Base-by-base conservation (phyloP, 2,888 invertebrate genomes). In the Metallyticus violacea region DNA sequence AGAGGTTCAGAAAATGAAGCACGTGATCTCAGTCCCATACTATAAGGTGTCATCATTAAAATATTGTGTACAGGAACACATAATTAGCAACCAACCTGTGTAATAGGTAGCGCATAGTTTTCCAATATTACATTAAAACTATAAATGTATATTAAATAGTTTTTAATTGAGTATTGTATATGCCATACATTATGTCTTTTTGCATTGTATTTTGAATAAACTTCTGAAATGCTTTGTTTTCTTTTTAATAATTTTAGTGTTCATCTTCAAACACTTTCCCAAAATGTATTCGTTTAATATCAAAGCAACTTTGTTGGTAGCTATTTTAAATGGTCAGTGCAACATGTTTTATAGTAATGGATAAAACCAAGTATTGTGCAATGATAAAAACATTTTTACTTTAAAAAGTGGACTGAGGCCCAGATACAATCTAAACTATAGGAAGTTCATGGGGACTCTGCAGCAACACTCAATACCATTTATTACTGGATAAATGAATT, bases 131-230 rank as follows among this genome's bases (percentile, higher is more conserved):
- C 22, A 83, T 83, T 83, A 77, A 83, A 27, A 83, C 26, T 83
- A 77, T 83, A 27, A 28, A 83, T 83, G 83, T 77, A 87, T 87
- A 87, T 87, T 83, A 81, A 86, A 87, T 87, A 85, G 87, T 81
- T 87, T 85, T 87, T 87, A 87, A 80, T 81, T 87, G 81, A 81
- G 77, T 81, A 86, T 86, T 80, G 80, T 85, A 85, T 85, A 87
- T 85, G 87, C 87, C 87, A 87, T 87, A 87, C 85, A 87, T 87
- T 88, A 87, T 88, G 88, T 88, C 88, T 86, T 88, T 88, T 88
- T 88, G 88, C 88, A 88, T 88, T 88, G 88, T 88, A 88, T 88
- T 88, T 88, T 88, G 88, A 88, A 88, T 88, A 88, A 88, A 88
- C 86, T 87, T 88, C 88, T 88, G 86, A 88, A 88, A 87, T 88